Base-by-base conservation (phyloP, 2,888 invertebrate species). In the Siphonodentalium dalli region DNA sequence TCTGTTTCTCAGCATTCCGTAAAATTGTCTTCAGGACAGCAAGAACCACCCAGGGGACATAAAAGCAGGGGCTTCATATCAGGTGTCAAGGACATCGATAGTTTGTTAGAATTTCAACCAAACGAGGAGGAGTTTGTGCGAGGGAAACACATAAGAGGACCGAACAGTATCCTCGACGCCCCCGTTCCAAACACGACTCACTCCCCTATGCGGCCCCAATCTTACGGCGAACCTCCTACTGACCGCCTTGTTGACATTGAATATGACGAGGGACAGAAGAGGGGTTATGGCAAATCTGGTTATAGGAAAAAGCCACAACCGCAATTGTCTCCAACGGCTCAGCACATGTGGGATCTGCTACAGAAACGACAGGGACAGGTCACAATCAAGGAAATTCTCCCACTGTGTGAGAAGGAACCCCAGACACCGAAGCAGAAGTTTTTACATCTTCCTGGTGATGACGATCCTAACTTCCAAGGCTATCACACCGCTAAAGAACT, bases 401-500 rank as follows among this genome's bases (percentile, higher is more conserved):
- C 60, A 15, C 63, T 78, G n/a, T 78, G 78, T 55, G 66, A 67
- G 41, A 72, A 71, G 53, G 48, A 54, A 6, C 62, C 68, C 13
- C 61, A 69, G 20, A 64, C 63, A 38, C 50, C 60, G 24, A 60
- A 63, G 28, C 55, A 54, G 21, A 44, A 62, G 24, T 69, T 73
- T 50, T 72, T 77, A 35, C 64, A 66, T 39, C 67, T 71, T 26
- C 75, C 75, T 1, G 72, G 72, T 15, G 71, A 71, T 42, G 65
- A 60, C 21, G 76, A 78, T 51, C 61, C 69, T 27, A 67, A 78
- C 85, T 95, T 92, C 79, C 91, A 93, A 65, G 92, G 93, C 11
- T 91, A 91, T 80, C 89, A 89, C 35, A 91, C 93, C 81, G 93
- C 94, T 67, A 93, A 93, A 77, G 94, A 95, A 75, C 87, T 95